Conservation (phyloP, 1,140 invertebrate species). For the Drosophila nannoptera region DNA sequence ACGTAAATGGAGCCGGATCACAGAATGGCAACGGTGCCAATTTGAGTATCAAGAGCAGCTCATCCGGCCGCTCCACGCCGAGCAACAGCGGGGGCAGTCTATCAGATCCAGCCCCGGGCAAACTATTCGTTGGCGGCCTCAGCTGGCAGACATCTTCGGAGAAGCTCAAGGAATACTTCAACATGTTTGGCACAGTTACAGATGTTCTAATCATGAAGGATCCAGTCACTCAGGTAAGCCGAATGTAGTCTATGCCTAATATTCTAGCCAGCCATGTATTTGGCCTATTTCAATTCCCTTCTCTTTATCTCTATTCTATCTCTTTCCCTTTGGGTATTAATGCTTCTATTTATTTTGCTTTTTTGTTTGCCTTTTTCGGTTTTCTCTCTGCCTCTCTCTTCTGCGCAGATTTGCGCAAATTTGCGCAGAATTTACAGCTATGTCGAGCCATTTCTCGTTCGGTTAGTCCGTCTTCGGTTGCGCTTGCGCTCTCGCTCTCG, state of each 20-base stretch:
- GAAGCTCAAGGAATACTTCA: slow-evolving; percentile 93
- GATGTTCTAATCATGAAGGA: slow-evolving; percentile 97
- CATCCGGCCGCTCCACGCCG: slow-evolving; percentile 87
- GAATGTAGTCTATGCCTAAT: slow-evolving; percentile 33
- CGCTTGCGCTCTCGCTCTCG: not conserved
- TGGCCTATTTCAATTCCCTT: slow-evolving; percentile 8
- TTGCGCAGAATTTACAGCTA: slow-evolving; percentile 37
- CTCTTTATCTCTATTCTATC: slow-evolving; percentile 23
- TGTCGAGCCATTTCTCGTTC: not conserved
- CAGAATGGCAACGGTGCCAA: slow-evolving; percentile 52
- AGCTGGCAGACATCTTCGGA: slow-evolving; percentile 95
- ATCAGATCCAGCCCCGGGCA: slow-evolving; percentile 89
- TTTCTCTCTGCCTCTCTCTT: slow-evolving; percentile 2
- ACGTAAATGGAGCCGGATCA: slow-evolving; percentile 50
- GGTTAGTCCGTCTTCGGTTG: not conserved
- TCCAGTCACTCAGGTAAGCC: slow-evolving; percentile 91
- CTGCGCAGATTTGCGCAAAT: slow-evolving; percentile 19
- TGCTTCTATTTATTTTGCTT: slow-evolving; percentile 4
- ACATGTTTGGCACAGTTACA: slow-evolving; percentile 94
- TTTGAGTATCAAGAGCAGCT: slow-evolving; percentile 75
- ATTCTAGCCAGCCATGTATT: slow-evolving; percentile 10
- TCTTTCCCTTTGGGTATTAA: not conserved
- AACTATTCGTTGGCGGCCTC: slow-evolving; percentile 93
- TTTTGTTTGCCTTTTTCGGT: slow-evolving; percentile 17
- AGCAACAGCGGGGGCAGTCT: slow-evolving; percentile 79